Evolutionary conservation across 2,888 invertebrate genomes (phyloP).

Genomic region (Cephus rjabovi): DNA sequence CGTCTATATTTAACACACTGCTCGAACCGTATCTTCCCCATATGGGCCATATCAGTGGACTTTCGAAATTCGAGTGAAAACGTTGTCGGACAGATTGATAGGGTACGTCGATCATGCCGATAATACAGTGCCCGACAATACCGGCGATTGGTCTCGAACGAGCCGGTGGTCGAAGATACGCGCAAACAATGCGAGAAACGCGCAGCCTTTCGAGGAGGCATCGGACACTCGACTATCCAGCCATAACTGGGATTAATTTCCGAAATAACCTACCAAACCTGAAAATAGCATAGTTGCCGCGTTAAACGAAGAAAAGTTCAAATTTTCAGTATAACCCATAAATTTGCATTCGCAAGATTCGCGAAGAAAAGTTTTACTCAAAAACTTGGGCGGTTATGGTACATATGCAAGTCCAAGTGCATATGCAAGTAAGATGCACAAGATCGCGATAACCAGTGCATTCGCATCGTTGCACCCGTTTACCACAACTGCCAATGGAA

Average conservation of each 20-base stretch:
- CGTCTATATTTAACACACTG: neutral
- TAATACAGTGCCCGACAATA: neutral
- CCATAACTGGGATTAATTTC: neutral
- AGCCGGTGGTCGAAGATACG: neutral
- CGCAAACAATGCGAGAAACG: neutral
- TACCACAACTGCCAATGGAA: neutral
- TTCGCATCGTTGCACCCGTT: neutral
- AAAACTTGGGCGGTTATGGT: rapidly evolving
- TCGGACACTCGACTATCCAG: neutral
- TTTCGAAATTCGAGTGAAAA: neutral
- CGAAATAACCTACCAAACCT: neutral
- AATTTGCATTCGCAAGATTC: neutral
- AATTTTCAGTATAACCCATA: neutral
- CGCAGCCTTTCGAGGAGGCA: neutral
- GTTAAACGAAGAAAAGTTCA: neutral
- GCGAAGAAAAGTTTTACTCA: neutral
- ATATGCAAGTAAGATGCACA: neutral
- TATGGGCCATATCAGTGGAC: neutral
- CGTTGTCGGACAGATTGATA: neutral
- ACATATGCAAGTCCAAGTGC: too few species aligned
- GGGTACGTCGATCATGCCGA: neutral
- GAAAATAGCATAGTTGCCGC: neutral
- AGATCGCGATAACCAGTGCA: neutral
- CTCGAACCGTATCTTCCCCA: neutral
- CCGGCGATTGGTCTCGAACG: neutral